These are phyloP conservation scores for Cheilinus undulatus DNA, from an alignment of 2,113 vertebrate species.

Conservation along the genomic window DNA sequence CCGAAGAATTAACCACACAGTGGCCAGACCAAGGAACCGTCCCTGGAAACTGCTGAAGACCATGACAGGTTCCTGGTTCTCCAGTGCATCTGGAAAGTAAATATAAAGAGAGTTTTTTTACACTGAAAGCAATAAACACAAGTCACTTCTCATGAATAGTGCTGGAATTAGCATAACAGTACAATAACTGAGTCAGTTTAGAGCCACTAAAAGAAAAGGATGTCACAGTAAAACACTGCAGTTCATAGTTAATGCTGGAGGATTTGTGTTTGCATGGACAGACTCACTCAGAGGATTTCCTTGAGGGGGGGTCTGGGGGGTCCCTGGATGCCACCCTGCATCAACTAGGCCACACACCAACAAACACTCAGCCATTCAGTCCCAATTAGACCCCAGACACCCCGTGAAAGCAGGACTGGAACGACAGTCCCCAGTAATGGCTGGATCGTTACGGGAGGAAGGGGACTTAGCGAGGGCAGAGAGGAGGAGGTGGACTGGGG, in stretches of 20 bases:
- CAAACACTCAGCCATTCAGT: conserved; percentile 52
- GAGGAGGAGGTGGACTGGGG: conserved; percentile 32
- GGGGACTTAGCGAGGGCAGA: conserved; percentile 15
- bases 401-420: conserved; percentile 52
- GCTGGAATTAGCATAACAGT: too few species aligned
- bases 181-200: too few species aligned
- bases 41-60: too few species aligned
- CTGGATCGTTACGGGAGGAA: conserved; percentile 45
- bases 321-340: conserved; percentile 9
- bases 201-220: too few species aligned
- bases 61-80: too few species aligned
- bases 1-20: too few species aligned
- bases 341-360: conserved; percentile 39
- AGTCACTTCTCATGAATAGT: too few species aligned
- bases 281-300: conserved; percentile 11
- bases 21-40: too few species aligned
- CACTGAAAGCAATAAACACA: too few species aligned
- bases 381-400: conserved; percentile 63
- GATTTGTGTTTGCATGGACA: conserved; percentile 5
- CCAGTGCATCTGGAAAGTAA: too few species aligned
- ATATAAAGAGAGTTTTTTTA: too few species aligned
- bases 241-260: not conserved
- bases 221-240: too few species aligned
- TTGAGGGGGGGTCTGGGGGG: not conserved
- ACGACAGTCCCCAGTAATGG: conserved; percentile 50